A percentile compares a stretch with the other conserved stretches of the same genome.
phyloP scores from a whole-genome alignment of 2,888 invertebrate species.

The Selenia dentaria region DNA sequence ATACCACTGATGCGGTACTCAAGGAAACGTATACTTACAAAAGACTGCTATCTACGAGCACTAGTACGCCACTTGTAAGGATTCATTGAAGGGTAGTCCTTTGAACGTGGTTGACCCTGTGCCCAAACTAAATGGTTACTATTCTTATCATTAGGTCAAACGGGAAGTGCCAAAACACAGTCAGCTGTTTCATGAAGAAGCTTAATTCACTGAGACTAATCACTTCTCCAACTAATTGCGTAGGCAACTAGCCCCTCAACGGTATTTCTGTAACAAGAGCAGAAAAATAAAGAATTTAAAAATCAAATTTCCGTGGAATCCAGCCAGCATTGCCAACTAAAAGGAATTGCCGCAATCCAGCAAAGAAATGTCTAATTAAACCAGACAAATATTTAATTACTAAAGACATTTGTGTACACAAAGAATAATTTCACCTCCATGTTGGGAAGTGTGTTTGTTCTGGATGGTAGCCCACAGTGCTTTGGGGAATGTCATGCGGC shows the following conservation, averaged over 20 bases:
- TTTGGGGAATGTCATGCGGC: conserved; percentile 6
- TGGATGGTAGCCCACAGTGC: conserved; percentile 17
- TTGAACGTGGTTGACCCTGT: too few species aligned
- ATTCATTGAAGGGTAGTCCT: too few species aligned
- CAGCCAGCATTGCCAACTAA: conserved; percentile 30
- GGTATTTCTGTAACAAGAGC: conserved; percentile 7
- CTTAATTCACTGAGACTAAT: too few species aligned
- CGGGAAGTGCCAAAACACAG: too few species aligned
- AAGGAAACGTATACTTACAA: too few species aligned
- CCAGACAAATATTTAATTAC: conserved; percentile 49
- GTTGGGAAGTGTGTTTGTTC: conserved; percentile 27
- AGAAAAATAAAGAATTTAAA: conserved; percentile 13
- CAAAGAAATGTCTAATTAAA: conserved; percentile 42
- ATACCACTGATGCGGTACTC: too few species aligned
- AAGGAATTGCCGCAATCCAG: conserved; percentile 36
- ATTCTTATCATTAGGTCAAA: too few species aligned
- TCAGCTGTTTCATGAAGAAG: too few species aligned
- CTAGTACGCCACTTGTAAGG: too few species aligned
- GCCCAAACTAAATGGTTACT: too few species aligned
- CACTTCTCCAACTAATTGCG: background rate
- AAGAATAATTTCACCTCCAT: conserved; percentile 37
- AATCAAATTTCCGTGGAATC: conserved; percentile 29
- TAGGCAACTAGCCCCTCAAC: conserved; percentile 3
- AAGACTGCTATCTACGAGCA: too few species aligned
- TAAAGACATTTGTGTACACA: conserved; percentile 41